phyloP scores from a whole-genome alignment of 1,140 invertebrate genomes.

The Drosophila rufa region DNA sequence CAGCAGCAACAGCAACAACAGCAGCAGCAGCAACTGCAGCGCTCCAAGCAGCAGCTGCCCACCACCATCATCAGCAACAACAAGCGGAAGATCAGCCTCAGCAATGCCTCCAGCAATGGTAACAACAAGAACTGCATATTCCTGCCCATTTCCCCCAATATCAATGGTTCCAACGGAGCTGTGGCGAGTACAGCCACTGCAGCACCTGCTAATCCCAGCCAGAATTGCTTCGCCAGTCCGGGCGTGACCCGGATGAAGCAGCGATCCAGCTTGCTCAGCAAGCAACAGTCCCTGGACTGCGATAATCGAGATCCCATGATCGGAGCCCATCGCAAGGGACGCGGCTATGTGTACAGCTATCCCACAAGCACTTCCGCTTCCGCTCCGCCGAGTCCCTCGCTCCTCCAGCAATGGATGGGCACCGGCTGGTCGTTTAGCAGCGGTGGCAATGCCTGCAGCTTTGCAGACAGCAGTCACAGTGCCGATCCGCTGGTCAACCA shows the following conservation, averaged over 20 bases:
- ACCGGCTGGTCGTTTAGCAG: slow-evolving; percentile 52
- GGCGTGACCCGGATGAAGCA: slow-evolving; percentile 89
- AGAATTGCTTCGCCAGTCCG: slow-evolving; percentile 93
- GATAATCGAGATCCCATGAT: slow-evolving; percentile 79
- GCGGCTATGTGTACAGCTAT: slow-evolving; percentile 68
- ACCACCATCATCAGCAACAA: slow-evolving; percentile 74
- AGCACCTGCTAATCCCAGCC: slow-evolving; percentile 60
- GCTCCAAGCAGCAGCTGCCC: slow-evolving; percentile 40
- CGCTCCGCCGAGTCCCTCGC: slow-evolving; percentile 81
- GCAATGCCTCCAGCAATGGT: slow-evolving; percentile 86
- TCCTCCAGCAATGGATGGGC: slow-evolving; percentile 69
- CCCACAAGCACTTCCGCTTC: slow-evolving; percentile 75
- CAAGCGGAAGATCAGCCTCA: slow-evolving; percentile 86
- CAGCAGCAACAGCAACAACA: slow-evolving; percentile 46
- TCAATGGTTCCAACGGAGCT: slow-evolving; percentile 67
- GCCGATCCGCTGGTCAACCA: slow-evolving; percentile 66
- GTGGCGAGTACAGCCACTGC: slow-evolving; percentile 88
- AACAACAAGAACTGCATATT: slow-evolving; percentile 92
- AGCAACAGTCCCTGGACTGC: slow-evolving; percentile 77
- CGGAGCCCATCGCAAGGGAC: slow-evolving; percentile 67
- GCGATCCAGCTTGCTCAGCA: slow-evolving; percentile 59
- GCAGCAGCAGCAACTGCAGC: slow-evolving; percentile 36
- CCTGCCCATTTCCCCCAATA: slow-evolving; percentile 91
- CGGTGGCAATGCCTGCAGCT: slow-evolving; percentile 42
- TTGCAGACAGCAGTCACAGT: slow-evolving; percentile 45